Evolutionary conservation across 2,113 vertebrate species (phyloP), one percentile per base, ranked within the genome.

Genomic region (Neolamprologus hecqui): DNA sequence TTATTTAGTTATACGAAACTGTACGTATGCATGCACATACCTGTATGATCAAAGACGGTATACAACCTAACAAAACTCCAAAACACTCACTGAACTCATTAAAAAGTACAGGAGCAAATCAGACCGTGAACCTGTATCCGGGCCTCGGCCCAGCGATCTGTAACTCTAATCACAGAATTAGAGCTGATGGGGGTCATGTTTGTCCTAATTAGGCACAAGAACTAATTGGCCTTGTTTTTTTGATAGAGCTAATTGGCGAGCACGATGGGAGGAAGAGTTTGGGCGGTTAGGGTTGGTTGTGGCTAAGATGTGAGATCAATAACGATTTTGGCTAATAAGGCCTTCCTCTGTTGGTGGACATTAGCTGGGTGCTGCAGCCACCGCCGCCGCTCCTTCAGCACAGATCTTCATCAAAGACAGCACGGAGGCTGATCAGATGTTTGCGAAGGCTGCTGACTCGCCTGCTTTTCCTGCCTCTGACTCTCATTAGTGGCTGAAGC

Each of bases 201-300:
- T 75, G 9, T 88, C 57, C 75, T 94, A 86, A 93, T 92, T 88
- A 93, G 82, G 55, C 79, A 85, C 54, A 63, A 31, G 33, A 51
- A 73, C 85, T 92, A 96, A 94, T 92, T 91, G 92, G 89, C 89
- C 81, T 53, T 45, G 60, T 51, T 60, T 87, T 88, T 88, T 79
- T 89, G 88, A 83, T 28, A 19, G 23, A 40, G 79, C 85, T 94
- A 93, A 94, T 93, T 92, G 91, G 90, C 6, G 63, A 77, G 85
- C 79, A 9, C 31, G 70, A 57, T 26, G 21, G 73, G 53, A 68
- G 79, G 35, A 68, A 83, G 84, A 21, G 81, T 79, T 82, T 55
- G 45, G 63, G 57, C 4, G n/a, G 83, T 58, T 54, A 31, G 60
- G 81, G 82, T 21, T 73, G 68, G 82, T 21, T 23, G 77, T 28